phyloP scores from a whole-genome alignment of 2,113 vertebrate genomes.

The Scophthalmus maximus region DNA sequence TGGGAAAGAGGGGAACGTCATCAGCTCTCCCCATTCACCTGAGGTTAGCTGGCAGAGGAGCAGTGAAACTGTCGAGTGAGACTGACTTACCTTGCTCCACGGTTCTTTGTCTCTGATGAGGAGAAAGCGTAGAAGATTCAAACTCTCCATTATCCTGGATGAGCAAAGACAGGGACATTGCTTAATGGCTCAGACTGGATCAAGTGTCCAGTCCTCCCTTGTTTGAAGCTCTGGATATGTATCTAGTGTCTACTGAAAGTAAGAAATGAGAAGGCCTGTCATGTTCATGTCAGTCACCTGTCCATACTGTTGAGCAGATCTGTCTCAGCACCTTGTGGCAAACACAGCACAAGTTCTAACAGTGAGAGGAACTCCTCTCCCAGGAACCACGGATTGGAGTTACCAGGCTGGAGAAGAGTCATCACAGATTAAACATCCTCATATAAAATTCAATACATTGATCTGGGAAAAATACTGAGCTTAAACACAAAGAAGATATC shows the following conservation, averaged over 20 bases:
- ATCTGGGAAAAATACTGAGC: too few species aligned
- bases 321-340: constrained; percentile 90
- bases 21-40: constrained; percentile 3
- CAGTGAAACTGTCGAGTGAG: background rate
- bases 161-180: constrained; percentile 39
- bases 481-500: too few species aligned
- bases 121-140: constrained; percentile 93
- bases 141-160: constrained; percentile 91
- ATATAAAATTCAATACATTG: too few species aligned
- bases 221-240: too few species aligned
- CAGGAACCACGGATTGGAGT: constrained; percentile 84
- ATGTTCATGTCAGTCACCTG: constrained; percentile 79
- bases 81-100: constrained; percentile 83
- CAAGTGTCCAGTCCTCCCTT: too few species aligned
- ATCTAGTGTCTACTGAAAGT: too few species aligned
- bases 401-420: constrained; percentile 73
- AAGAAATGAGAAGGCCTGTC: too few species aligned
- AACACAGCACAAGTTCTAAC: constrained; percentile 84
- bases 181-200: background rate
- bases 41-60: too few species aligned
- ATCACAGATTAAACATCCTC: constrained; percentile 34
- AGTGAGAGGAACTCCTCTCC: constrained; percentile 86
- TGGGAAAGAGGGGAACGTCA: background rate
- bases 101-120: constrained; percentile 87
- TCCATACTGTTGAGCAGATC: constrained; percentile 92